phyloP scores from a whole-genome alignment of 2,888 invertebrate genomes.

The Cheiracanthium punctorium region DNA sequence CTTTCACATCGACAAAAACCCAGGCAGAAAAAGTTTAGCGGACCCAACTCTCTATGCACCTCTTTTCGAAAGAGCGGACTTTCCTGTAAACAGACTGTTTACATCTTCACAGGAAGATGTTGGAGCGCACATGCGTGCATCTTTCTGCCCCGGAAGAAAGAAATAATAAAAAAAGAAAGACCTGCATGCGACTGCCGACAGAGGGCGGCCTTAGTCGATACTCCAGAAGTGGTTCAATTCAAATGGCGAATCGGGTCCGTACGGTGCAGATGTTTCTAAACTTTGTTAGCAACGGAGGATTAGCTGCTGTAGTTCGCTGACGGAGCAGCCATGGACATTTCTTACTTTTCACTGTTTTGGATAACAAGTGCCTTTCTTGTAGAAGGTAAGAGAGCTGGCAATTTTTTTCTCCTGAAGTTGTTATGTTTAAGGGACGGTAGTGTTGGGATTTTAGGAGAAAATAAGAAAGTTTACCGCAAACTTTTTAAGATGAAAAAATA shows the following conservation, averaged over 20 bases:
- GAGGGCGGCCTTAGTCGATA: neutral
- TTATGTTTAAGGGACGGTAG: too few species aligned
- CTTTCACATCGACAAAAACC: too few species aligned
- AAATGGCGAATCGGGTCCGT: conserved; percentile 54
- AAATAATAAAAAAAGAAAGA: too few species aligned
- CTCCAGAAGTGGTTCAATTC: conserved; percentile 44
- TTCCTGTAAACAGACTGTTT: neutral
- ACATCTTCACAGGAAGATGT: neutral
- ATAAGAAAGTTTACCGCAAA: too few species aligned
- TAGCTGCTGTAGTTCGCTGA: conserved; percentile 39
- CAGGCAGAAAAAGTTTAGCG: too few species aligned
- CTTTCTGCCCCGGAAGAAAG: neutral
- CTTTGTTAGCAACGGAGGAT: conserved; percentile 36
- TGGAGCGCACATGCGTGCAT: neutral
- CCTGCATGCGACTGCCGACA: conserved; percentile 4
- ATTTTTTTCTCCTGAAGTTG: too few species aligned
- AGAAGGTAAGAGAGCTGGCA: conserved; percentile 51
- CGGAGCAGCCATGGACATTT: conserved; percentile 49
- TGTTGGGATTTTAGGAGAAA: too few species aligned
- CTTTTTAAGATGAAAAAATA: too few species aligned
- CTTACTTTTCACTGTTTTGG: conserved; percentile 48
- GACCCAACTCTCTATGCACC: neutral
- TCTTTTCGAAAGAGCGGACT: neutral
- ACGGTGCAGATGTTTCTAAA: conserved; percentile 49
- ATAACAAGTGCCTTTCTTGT: conserved; percentile 62